Evolutionary conservation across 1,140 invertebrate species (phyloP).

Genomic region (Melitaea cinxia): DNA sequence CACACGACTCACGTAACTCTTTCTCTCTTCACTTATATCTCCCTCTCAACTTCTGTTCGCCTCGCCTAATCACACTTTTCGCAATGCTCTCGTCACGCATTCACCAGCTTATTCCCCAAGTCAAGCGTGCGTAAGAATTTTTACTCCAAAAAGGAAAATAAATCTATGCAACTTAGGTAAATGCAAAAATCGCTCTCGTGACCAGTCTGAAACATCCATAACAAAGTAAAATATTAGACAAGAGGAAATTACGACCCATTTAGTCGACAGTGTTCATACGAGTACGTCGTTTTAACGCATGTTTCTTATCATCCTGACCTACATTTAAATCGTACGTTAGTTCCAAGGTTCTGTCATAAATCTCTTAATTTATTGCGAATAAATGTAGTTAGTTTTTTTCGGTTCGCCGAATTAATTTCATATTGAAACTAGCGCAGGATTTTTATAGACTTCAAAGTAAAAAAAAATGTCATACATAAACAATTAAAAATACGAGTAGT

Average conservation of each 20-base stretch:
- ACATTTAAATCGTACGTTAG: slow-evolving; percentile 20
- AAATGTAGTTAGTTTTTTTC: not conserved
- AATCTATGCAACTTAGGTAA: not conserved
- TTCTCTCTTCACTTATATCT: too few relatives aligned
- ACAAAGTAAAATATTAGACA: slow-evolving; percentile 2
- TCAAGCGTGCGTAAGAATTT: too few relatives aligned
- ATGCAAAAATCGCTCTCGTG: not conserved
- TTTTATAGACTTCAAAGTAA: too few relatives aligned
- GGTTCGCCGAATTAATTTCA: not conserved
- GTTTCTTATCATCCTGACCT: slow-evolving; percentile 23
- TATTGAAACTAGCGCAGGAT: not conserved
- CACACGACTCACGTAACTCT: too few relatives aligned
- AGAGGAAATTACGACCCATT: slow-evolving; percentile 19
- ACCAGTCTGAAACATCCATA: not conserved
- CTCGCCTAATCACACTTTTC: too few relatives aligned
- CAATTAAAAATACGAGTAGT: too few relatives aligned
- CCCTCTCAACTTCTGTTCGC: too few relatives aligned
- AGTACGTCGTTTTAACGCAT: slow-evolving; percentile 13
- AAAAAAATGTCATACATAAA: too few relatives aligned
- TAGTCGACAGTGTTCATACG: slow-evolving; percentile 10
- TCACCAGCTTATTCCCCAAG: too few relatives aligned
- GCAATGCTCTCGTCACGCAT: too few relatives aligned
- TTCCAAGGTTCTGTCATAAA: slow-evolving; percentile 20
- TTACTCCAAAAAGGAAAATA: too few relatives aligned
- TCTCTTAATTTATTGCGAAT: slow-evolving; percentile 10